Conservation (phyloP, 2,888 invertebrate genomes). For the Plusia festucae region DNA sequence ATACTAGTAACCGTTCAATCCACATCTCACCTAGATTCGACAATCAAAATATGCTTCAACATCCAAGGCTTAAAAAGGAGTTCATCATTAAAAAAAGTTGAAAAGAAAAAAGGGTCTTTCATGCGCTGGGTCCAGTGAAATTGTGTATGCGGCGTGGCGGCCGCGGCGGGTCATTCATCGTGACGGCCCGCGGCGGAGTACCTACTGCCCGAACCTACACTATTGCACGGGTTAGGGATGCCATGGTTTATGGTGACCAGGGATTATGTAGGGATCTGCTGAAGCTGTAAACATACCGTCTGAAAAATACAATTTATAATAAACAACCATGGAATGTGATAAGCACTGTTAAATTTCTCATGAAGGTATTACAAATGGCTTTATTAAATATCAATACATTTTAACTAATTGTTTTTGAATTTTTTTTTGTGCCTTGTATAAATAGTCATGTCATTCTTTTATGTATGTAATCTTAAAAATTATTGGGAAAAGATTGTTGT, state of each 20-base stretch:
- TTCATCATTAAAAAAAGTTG: constrained; percentile 60
- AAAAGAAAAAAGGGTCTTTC: constrained; percentile 70
- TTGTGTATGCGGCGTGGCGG: constrained; percentile 80
- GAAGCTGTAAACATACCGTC: no score
- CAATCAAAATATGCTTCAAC: constrained; percentile 49
- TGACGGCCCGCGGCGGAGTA: constrained; percentile 83
- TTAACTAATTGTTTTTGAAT: no score
- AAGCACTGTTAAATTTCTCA: no score
- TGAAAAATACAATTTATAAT: no score
- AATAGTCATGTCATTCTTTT: no score
- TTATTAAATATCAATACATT: no score
- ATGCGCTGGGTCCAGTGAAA: constrained; percentile 69
- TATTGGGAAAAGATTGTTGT: no score
- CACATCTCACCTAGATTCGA: constrained; percentile 40
- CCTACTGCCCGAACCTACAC: constrained; percentile 76
- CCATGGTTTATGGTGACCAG: constrained; percentile 13
- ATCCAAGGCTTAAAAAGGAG: constrained; percentile 49
- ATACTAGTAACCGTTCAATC: not conserved
- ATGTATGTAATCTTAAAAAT: no score
- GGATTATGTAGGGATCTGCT: not conserved
- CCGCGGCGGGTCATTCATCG: constrained; percentile 80
- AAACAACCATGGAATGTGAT: no score
- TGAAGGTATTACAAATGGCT: no score
- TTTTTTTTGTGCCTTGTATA: no score
- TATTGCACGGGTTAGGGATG: constrained; percentile 46